Conservation (phyloP, 1,140 invertebrate genomes). For the Drosophila seguyi region DNA sequence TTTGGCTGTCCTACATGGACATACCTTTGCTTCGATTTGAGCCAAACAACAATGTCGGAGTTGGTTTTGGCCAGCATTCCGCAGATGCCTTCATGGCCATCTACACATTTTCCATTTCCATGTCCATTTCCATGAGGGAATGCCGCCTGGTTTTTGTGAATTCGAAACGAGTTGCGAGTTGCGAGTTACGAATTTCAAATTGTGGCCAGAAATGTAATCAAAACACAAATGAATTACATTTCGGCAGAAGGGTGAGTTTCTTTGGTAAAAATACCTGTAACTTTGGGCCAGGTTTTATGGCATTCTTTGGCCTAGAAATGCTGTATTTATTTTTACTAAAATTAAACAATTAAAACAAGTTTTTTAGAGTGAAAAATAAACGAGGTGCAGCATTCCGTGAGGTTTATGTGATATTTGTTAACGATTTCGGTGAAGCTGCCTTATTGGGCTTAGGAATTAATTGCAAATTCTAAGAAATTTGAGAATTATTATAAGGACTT, state of each 20-base stretch:
- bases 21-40: slow-evolving; percentile 28
- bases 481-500: too few relatives aligned
- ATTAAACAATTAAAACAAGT: neutral
- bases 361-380: too few relatives aligned
- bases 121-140: neutral
- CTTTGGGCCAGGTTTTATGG: neutral
- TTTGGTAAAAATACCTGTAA: neutral
- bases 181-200: neutral
- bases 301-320: neutral
- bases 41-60: slow-evolving; percentile 7
- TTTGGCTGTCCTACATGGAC: neutral
- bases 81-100: slow-evolving; percentile 1
- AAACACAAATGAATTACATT: slow-evolving; percentile 2
- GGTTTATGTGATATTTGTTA: too few relatives aligned
- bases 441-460: too few relatives aligned
- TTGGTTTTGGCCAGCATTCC: slow-evolving; percentile 21
- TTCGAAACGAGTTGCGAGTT: neutral
- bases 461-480: too few relatives aligned
- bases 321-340: neutral
- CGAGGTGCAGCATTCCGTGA: too few relatives aligned
- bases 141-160: neutral
- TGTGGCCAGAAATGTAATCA: slow-evolving; percentile 16
- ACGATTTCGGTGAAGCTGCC: too few relatives aligned
- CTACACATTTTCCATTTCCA: neutral
- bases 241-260: neutral